phyloP scores from a whole-genome alignment of 2,797 vertebrate species.

The Trachops cirrhosus region DNA sequence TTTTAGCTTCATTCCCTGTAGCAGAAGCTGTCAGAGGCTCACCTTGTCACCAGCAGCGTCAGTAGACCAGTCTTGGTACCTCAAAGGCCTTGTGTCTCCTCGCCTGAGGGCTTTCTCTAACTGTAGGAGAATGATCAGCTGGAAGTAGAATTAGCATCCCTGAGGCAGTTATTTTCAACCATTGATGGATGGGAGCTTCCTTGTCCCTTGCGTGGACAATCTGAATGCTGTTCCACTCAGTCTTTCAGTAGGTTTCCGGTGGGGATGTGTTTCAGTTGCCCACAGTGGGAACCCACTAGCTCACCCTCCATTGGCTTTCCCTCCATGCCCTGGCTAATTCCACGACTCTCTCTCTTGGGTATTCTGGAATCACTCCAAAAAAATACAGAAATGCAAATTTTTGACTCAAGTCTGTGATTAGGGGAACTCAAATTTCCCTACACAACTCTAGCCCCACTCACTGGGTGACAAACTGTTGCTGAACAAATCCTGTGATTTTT shows the following conservation, averaged over 20 bases:
- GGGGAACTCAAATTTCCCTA: background rate
- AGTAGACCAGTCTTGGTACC: background rate
- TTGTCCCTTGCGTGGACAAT: background rate
- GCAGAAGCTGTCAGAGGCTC: background rate
- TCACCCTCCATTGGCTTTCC: background rate
- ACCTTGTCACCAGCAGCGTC: background rate
- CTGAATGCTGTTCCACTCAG: background rate
- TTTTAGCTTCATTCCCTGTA: background rate
- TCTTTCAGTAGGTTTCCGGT: background rate
- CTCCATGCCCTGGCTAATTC: background rate
- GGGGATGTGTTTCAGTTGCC: background rate
- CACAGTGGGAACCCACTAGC: background rate
- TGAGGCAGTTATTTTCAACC: background rate
- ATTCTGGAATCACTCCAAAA: background rate
- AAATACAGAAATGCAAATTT: background rate
- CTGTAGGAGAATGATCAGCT: background rate
- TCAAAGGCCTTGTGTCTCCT: background rate
- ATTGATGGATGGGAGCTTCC: background rate
- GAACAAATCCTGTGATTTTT: background rate
- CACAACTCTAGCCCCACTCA: background rate
- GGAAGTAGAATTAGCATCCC: background rate
- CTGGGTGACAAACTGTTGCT: background rate
- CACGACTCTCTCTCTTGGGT: background rate
- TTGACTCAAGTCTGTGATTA: slow-evolving; percentile 17
- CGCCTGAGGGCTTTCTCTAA: background rate